Evolutionary conservation across 2,113 vertebrate species (phyloP).

Genomic region (Triplophysa dalaica): DNA sequence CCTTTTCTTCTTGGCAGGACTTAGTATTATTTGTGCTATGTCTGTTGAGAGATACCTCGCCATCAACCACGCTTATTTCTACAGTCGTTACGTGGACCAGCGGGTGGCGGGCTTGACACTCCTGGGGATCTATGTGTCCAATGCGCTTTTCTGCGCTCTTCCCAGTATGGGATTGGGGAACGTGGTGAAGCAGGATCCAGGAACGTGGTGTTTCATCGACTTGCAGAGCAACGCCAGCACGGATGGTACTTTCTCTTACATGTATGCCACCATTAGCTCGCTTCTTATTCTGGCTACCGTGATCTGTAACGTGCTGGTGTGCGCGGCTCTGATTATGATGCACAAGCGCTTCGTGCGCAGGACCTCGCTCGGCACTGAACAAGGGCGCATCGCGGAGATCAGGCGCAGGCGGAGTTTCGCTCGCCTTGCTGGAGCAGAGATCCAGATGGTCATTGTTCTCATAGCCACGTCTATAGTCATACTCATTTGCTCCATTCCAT

Average conservation of each 20-base stretch:
- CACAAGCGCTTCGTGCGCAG: constrained; percentile 90
- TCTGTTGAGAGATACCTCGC: constrained; percentile 94
- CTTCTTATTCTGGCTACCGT: constrained; percentile 87
- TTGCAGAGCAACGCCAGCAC: constrained; percentile 79
- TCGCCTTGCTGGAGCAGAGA: constrained; percentile 87
- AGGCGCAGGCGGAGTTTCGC: constrained; percentile 85
- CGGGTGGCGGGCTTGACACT: constrained; percentile 84
- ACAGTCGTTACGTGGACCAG: constrained; percentile 90
- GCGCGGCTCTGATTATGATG: constrained; percentile 90
- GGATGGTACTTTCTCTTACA: constrained; percentile 83
- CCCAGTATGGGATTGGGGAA: constrained; percentile 84
- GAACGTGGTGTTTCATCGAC: constrained; percentile 96
- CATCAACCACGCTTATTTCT: constrained; percentile 97
- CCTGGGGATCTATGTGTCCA: constrained; percentile 82
- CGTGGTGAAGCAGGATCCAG: constrained; percentile 76
- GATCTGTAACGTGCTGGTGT: constrained; percentile 91
- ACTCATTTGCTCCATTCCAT: constrained; percentile 95
- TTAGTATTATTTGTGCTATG: constrained; percentile 96
- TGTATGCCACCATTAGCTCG: constrained; percentile 92
- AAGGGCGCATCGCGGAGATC: constrained; percentile 77
- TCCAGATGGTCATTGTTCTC: constrained; percentile 97
- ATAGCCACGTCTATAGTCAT: constrained; percentile 90
- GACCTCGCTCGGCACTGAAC: constrained; percentile 89
- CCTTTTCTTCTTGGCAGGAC: constrained; percentile 91
- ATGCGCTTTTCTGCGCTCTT: constrained; percentile 86